Evolutionary conservation across 2,797 vertebrate genomes (phyloP).

Genomic region (Manis crassicaudata): DNA sequence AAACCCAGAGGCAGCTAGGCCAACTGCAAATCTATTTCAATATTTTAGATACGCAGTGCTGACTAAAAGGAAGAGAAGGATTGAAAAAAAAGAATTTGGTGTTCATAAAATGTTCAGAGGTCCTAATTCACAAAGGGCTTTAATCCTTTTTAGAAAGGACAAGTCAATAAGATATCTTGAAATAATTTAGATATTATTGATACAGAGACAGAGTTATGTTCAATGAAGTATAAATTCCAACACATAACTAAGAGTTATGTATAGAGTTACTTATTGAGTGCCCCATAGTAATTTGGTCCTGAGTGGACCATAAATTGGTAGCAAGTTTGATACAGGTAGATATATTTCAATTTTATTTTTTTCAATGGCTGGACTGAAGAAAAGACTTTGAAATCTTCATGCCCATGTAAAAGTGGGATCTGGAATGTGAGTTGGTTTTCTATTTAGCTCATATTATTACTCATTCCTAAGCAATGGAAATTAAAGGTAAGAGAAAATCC

Average conservation of each 20-base stretch:
- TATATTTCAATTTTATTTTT: slow-evolving; percentile 22
- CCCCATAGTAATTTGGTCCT: not conserved
- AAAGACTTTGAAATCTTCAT: slow-evolving; percentile 32
- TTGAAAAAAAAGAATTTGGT: not conserved
- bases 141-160: not conserved
- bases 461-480: not conserved
- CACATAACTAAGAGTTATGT: not conserved
- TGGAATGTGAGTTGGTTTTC: not conserved
- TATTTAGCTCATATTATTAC: not conserved
- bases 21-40: not conserved
- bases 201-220: not conserved
- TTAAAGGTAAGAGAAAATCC: slow-evolving; percentile 38
- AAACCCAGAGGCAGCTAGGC: not conserved
- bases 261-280: not conserved
- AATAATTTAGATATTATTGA: not conserved
- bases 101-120: not conserved
- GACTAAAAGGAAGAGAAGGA: not conserved
- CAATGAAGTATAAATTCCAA: slow-evolving; percentile 4
- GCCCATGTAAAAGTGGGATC: not conserved
- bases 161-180: slow-evolving; percentile 20
- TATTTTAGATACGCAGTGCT: not conserved
- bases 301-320: not conserved
- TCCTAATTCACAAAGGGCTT: slow-evolving; percentile 5
- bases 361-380: not conserved
- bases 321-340: not conserved